phyloP scores from a whole-genome alignment of 2,797 vertebrate genomes.

The Anniella stebbinsi region DNA sequence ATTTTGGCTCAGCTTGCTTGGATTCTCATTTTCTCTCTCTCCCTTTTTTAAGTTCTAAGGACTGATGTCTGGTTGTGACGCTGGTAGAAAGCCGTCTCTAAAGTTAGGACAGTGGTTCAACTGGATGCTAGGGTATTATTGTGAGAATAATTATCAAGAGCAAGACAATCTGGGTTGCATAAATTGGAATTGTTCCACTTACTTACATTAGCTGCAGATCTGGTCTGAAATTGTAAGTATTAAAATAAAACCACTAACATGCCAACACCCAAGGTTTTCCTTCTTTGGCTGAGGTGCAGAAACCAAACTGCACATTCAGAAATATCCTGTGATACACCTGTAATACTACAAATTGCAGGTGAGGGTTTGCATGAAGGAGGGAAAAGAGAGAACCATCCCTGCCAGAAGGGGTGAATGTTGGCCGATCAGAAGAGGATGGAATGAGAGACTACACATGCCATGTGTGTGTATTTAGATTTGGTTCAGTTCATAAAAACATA shows the following conservation, averaged over 20 bases:
- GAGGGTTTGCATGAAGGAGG: too few relatives aligned
- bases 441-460: not conserved
- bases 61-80: not conserved
- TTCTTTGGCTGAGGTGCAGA: not conserved
- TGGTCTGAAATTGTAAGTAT: not conserved
- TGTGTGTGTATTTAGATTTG: not conserved
- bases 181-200: conserved; percentile 1
- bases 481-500: too few relatives aligned
- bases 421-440: too few relatives aligned
- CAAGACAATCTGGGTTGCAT: conserved; percentile 7
- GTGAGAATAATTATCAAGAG: conserved; percentile 11
- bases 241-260: not conserved
- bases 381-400: too few relatives aligned
- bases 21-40: conserved; percentile 21
- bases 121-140: not conserved
- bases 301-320: not conserved
- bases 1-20: conserved; percentile 38
- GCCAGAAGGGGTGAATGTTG: too few relatives aligned
- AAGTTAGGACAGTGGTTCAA: not conserved
- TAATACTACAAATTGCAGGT: too few relatives aligned
- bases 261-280: not conserved
- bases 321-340: not conserved
- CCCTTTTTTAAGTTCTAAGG: conserved; percentile 12
- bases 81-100: not conserved
- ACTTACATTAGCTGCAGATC: rapidly evolving